Evolutionary conservation across 2,797 vertebrate species (phyloP).

Genomic region (Hydrocynus forskahlii): DNA sequence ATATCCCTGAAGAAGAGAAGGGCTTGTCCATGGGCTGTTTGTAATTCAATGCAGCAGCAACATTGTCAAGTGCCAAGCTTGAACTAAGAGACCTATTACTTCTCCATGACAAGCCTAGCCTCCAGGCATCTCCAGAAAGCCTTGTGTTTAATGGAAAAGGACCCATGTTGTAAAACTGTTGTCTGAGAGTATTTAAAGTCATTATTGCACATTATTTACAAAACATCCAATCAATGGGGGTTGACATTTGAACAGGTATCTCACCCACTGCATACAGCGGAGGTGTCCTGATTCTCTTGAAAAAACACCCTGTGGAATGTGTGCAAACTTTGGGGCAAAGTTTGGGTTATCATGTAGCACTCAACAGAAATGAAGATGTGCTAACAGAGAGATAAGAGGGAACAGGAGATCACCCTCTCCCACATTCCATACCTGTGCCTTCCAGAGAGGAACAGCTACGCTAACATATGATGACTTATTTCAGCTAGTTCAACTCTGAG

Average conservation of each 20-base stretch:
- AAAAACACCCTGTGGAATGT: constrained; percentile 67
- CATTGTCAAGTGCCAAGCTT: constrained; percentile 63
- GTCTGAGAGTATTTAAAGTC: constrained; percentile 72
- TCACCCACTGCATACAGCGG: constrained; percentile 61
- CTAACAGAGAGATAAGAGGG: constrained; percentile 52
- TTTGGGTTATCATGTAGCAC: constrained; percentile 68
- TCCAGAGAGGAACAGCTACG: constrained; percentile 46
- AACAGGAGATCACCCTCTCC: constrained; percentile 43
- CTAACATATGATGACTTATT: constrained; percentile 57
- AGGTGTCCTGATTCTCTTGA: constrained; percentile 59
- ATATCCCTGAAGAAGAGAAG: constrained; percentile 59
- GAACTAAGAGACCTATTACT: constrained; percentile 61
- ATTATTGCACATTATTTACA: constrained; percentile 69
- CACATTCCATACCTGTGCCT: constrained; percentile 55
- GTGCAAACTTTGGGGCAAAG: constrained; percentile 66
- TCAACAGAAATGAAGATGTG: constrained; percentile 61
- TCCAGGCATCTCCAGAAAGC: constrained; percentile 61
- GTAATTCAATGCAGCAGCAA: constrained; percentile 70
- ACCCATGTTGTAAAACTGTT: constrained; percentile 71
- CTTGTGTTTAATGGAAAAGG: constrained; percentile 69
- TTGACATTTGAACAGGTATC: constrained; percentile 72
- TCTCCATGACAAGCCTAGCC: constrained; percentile 69
- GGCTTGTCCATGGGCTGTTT: constrained; percentile 64
- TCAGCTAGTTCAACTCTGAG: constrained; percentile 38
- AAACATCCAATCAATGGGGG: constrained; percentile 62